Conservation (phyloP, 2,888 invertebrate genomes). For the Aleiodes testaceus region DNA sequence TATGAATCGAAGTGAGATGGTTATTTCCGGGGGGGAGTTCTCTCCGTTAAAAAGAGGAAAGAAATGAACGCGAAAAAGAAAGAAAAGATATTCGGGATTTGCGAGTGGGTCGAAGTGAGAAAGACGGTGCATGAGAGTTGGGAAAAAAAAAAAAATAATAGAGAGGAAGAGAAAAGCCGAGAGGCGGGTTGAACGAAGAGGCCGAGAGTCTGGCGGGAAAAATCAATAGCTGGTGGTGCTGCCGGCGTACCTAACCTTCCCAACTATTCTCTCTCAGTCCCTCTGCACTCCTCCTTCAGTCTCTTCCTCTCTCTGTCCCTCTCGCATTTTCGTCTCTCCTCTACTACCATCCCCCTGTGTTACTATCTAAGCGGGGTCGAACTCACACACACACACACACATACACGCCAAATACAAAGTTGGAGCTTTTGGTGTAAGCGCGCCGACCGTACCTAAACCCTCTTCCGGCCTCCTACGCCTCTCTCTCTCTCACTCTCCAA, state of each 20-base stretch:
- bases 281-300: slow-evolving; percentile 47
- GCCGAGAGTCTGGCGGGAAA: slow-evolving; percentile 72
- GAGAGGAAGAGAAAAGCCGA: slow-evolving; percentile 48
- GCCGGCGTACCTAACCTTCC: slow-evolving; percentile 70
- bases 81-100: slow-evolving; percentile 32
- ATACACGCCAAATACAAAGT: slow-evolving; percentile 4
- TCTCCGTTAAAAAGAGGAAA: slow-evolving; percentile 45
- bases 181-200: slow-evolving; percentile 62
- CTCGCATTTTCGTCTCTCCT: slow-evolving; percentile 45
- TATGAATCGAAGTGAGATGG: slow-evolving; percentile 48
- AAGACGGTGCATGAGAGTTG: slow-evolving; percentile 45
- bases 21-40: slow-evolving; percentile 51
- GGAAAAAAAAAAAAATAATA: slow-evolving; percentile 43
- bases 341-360: slow-evolving; percentile 47
- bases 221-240: slow-evolving; percentile 71
- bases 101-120: slow-evolving; percentile 48
- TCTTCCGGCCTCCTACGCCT: slow-evolving; percentile 47
- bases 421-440: slow-evolving; percentile 54
- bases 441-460: slow-evolving; percentile 62
- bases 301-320: slow-evolving; percentile 40
- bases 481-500: slow-evolving; percentile 39
- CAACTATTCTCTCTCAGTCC: slow-evolving; percentile 54
- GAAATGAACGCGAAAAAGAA: slow-evolving; percentile 49
- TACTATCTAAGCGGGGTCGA: slow-evolving; percentile 55
- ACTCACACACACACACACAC: slow-evolving; percentile 59